Percentiles rank a stretch among this genome's conserved stretches.
Conservation (phyloP, 2,888 invertebrate species). For the Macrosoma leucophasiata region DNA sequence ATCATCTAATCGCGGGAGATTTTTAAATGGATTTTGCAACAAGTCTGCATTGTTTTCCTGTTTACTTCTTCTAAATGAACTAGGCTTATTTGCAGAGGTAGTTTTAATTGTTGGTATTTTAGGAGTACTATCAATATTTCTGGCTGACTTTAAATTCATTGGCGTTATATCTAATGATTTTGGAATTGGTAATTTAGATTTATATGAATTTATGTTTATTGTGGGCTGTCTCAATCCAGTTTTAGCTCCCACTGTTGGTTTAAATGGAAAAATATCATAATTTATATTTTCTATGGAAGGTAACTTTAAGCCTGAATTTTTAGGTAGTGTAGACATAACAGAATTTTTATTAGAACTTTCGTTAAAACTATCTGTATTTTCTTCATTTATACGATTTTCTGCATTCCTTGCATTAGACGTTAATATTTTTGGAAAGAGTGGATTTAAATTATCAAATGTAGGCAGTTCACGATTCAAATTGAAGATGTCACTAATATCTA, state of each 20-base stretch:
- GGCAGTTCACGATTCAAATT: constrained; percentile 2
- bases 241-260: no score
- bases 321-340: constrained; percentile 4
- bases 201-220: constrained; percentile 38
- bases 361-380: constrained; percentile 18
- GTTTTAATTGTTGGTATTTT: not conserved
- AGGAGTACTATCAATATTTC: constrained; percentile 1
- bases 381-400: not conserved
- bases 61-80: not conserved
- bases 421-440: constrained; percentile 4
- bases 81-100: no score
- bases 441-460: constrained; percentile 5
- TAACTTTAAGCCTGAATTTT: constrained; percentile 25
- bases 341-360: constrained; percentile 26
- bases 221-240: no score
- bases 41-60: constrained; percentile 17
- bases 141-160: constrained; percentile 24
- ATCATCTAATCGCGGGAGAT: constrained; percentile 32
- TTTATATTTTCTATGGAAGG: constrained; percentile 31
- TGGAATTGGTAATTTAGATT: constrained; percentile 39
- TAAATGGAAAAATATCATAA: constrained; percentile 27
- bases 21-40: constrained; percentile 23
- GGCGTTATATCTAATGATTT: constrained; percentile 38
- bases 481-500: not conserved
- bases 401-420: constrained; percentile 2